Conservation (phyloP, 1,140 invertebrate species). For the Protaetia brevitarsis region DNA sequence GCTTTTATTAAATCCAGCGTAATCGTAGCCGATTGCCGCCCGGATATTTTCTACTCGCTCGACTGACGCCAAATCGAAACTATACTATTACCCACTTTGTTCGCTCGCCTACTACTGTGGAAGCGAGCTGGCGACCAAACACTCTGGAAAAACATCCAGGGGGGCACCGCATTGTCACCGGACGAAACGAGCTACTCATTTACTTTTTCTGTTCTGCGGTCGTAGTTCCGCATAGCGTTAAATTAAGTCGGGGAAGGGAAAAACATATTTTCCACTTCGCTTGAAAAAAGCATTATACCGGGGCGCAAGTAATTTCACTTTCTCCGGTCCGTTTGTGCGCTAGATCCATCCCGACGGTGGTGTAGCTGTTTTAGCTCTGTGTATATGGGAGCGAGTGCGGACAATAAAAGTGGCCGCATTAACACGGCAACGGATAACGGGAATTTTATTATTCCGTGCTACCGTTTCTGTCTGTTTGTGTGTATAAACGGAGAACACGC, state of each 20-base stretch:
- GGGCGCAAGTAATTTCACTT: constrained; percentile 11
- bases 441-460: too few species aligned
- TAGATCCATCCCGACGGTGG: neutral
- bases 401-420: neutral
- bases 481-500: neutral
- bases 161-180: neutral
- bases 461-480: too few species aligned
- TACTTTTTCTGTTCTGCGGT: neutral
- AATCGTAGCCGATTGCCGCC: too few species aligned
- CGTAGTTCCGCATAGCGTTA: neutral
- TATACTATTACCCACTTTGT: neutral
- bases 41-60: too few species aligned
- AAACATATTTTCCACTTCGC: constrained; percentile 19
- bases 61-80: neutral
- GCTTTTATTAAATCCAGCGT: too few species aligned
- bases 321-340: constrained; percentile 22
- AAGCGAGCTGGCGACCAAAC: neutral
- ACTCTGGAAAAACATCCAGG: neutral
- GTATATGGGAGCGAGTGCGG: neutral
- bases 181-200: neutral
- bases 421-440: too few species aligned
- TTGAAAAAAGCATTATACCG: constrained; percentile 7
- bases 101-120: too few species aligned
- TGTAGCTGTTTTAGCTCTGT: neutral
- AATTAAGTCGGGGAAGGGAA: neutral